Conservation (phyloP, 2,113 vertebrate species). For the Amazona guildingii region DNA sequence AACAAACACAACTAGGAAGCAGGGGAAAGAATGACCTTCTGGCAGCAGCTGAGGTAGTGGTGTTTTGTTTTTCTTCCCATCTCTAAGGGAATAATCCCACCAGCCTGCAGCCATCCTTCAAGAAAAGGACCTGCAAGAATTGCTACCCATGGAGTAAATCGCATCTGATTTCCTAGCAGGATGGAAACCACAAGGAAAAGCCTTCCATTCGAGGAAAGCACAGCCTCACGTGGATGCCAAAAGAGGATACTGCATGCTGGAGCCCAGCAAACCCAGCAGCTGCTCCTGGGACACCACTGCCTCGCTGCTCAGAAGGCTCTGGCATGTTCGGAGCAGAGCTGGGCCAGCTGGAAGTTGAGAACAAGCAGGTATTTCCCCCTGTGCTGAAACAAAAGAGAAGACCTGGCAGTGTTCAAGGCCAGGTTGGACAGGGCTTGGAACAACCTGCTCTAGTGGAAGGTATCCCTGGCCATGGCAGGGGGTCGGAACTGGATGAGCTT, state of each 20-base stretch:
- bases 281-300: not conserved
- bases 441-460: not conserved
- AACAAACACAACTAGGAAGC: not conserved
- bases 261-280: not conserved
- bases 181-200: not conserved
- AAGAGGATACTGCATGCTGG: not conserved
- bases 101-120: not conserved
- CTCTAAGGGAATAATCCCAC: not conserved
- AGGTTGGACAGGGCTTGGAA: not conserved
- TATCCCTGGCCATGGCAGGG: not conserved
- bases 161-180: not conserved
- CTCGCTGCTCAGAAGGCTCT: not conserved
- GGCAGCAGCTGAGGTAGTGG: not conserved
- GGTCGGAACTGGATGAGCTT: not conserved
- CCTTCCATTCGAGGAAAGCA: not conserved
- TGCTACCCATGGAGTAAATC: not conserved
- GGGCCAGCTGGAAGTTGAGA: not conserved
- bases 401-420: not conserved
- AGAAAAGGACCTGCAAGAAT: not conserved
- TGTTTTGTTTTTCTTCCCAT: not conserved
- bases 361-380: not conserved
- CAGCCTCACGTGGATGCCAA: not conserved
- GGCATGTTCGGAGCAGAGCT: rapidly evolving
- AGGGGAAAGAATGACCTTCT: not conserved
- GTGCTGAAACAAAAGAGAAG: not conserved